phyloP scores from a whole-genome alignment of 2,888 invertebrate genomes.

The Ectropis crepuscularia region DNA sequence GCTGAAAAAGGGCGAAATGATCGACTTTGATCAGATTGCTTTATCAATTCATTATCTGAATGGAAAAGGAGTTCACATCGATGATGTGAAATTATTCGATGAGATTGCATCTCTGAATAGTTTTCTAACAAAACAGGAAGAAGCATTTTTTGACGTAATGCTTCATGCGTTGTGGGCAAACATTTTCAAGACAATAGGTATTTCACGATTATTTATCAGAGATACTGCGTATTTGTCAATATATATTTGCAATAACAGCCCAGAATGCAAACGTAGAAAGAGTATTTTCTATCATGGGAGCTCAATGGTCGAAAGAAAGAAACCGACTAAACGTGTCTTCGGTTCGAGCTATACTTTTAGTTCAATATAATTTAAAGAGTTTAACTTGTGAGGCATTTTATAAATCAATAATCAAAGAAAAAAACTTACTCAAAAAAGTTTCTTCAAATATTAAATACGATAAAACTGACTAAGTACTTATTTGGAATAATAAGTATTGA shows the following conservation, averaged over 20 bases:
- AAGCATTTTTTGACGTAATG: conserved; percentile 35
- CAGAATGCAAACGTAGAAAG: conserved; percentile 44
- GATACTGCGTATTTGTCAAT: conserved; percentile 30
- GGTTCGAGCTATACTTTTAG: conserved; percentile 36
- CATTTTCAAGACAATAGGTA: conserved; percentile 40
- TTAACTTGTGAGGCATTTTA: conserved; percentile 33
- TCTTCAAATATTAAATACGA: conserved; percentile 25
- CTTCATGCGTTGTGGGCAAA: conserved; percentile 36
- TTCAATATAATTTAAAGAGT: conserved; percentile 35
- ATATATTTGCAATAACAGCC: conserved; percentile 41
- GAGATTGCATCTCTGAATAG: conserved; percentile 36
- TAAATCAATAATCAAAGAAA: conserved; percentile 38
- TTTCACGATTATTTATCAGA: conserved; percentile 37
- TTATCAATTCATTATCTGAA: conserved; percentile 29
- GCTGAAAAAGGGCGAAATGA: conserved; percentile 36
- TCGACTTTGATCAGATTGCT: conserved; percentile 33
- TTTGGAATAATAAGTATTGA: conserved; percentile 1
- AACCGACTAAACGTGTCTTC: conserved; percentile 42
- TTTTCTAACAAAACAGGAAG: conserved; percentile 37
- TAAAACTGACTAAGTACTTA: conserved; percentile 14
- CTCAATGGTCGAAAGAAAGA: conserved; percentile 53
- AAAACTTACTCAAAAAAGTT: conserved; percentile 27
- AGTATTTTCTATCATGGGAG: conserved; percentile 40
- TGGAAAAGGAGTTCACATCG: conserved; percentile 25
- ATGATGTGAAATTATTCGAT: conserved; percentile 35